A percentile compares a stretch with the other conserved stretches of the same genome.
Conservation (phyloP, 2,113 vertebrate genomes). For the Carlito syrichta region DNA sequence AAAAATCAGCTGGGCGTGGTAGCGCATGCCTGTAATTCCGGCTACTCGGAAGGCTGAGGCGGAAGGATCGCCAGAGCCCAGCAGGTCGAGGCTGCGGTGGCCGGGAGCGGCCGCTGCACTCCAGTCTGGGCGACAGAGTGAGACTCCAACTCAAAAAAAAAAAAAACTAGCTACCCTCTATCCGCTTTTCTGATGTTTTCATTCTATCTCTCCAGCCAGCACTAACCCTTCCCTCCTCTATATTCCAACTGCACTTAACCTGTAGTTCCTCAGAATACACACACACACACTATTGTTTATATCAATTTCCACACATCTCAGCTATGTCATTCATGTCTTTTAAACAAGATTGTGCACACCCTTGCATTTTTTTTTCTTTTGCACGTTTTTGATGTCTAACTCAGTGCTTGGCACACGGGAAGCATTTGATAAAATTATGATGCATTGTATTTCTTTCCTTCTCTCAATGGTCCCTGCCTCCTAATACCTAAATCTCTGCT, state of each 20-base stretch:
- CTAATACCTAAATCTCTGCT: not conserved
- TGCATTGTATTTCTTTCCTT: not conserved
- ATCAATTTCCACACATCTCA: not conserved
- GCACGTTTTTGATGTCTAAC: not conserved
- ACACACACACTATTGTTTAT: not conserved
- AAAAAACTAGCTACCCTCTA: not conserved
- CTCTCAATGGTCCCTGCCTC: not conserved
- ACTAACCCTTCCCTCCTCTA: not conserved
- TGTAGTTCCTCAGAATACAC: not conserved
- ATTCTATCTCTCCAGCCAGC: not conserved
- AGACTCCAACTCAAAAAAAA: too few relatives aligned
- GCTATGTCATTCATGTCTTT: not conserved
- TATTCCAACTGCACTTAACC: not conserved
- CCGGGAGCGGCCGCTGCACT: too few relatives aligned
- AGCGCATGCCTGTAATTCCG: too few relatives aligned
- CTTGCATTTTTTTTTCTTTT: not conserved
- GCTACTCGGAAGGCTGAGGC: too few relatives aligned
- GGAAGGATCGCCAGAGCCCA: too few relatives aligned
- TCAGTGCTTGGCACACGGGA: not conserved
- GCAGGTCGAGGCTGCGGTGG: too few relatives aligned
- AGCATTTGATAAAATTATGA: not conserved
- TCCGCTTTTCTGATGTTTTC: not conserved
- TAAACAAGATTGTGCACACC: not conserved
- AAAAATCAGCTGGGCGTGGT: too few relatives aligned
- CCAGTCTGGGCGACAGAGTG: too few relatives aligned